A percentile compares a stretch with the other conserved stretches of the same genome.
Evolutionary conservation across 2,113 vertebrate species (phyloP).

Genomic region (Percopsis transmontana): DNA sequence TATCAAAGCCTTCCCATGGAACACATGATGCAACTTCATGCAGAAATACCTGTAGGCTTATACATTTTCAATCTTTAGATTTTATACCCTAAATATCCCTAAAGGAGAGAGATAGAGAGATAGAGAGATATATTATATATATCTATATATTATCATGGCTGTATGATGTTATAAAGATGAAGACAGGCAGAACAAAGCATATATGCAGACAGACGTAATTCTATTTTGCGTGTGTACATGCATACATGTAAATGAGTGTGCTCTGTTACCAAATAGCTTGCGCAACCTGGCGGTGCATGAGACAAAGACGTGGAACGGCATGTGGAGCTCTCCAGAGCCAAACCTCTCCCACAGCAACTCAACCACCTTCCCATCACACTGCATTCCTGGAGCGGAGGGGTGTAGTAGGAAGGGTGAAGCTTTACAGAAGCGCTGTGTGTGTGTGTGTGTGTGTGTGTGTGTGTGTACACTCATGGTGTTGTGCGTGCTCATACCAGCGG

Average conservation of each 20-base stretch:
- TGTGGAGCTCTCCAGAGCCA: slow-evolving; percentile 65
- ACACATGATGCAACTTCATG: too few species aligned
- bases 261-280: slow-evolving; percentile 75
- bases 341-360: slow-evolving; percentile 75
- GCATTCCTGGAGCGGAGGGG: slow-evolving; percentile 65
- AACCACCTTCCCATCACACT: slow-evolving; percentile 65
- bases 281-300: slow-evolving; percentile 73
- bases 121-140: neutral
- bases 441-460: neutral
- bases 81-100: too few species aligned
- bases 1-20: too few species aligned
- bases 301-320: slow-evolving; percentile 74
- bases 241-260: neutral
- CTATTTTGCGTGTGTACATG: slow-evolving; percentile 13
- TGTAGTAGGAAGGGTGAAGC: neutral
- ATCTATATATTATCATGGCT: too few species aligned
- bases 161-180: too few species aligned
- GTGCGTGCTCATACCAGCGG: slow-evolving; percentile 62
- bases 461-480: neutral
- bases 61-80: too few species aligned
- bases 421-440: neutral
- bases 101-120: too few species aligned
- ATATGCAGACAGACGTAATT: slow-evolving; percentile 1
- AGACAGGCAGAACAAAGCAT: neutral
- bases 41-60: too few species aligned